Evolutionary conservation across 1,140 invertebrate species (phyloP).

Genomic region (Brachystomella parvula): DNA sequence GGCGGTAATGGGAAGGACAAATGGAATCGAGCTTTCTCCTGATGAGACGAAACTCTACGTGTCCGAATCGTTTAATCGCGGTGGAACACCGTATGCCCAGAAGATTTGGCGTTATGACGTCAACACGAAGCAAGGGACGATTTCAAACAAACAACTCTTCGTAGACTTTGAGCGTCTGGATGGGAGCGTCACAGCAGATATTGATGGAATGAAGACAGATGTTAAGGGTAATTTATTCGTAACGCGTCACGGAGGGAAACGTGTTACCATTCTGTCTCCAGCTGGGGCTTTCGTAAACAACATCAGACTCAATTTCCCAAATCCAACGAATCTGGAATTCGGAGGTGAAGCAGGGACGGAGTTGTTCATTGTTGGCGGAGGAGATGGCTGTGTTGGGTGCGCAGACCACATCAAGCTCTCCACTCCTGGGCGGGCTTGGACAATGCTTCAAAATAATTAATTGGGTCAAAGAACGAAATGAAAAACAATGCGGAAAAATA

Average conservation of each 20-base stretch:
- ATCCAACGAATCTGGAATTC: slow-evolving; percentile 29
- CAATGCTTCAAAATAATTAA: slow-evolving; percentile 17
- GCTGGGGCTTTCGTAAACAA: slow-evolving; percentile 13
- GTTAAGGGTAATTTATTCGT: slow-evolving; percentile 19
- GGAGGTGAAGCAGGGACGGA: slow-evolving; percentile 20
- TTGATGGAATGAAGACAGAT: slow-evolving; percentile 29
- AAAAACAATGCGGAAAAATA: too few relatives aligned
- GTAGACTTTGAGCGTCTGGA: slow-evolving; percentile 23
- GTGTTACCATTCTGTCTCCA: slow-evolving; percentile 17
- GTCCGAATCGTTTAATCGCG: slow-evolving; percentile 23
- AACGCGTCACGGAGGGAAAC: slow-evolving; percentile 20
- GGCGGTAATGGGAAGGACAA: slow-evolving; percentile 23
- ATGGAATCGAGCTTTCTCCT: slow-evolving; percentile 28
- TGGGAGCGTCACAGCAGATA: slow-evolving; percentile 1
- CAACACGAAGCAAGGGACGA: slow-evolving; percentile 11
- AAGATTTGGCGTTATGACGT: slow-evolving; percentile 25
- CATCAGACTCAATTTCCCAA: slow-evolving; percentile 21
- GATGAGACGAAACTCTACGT: slow-evolving; percentile 23
- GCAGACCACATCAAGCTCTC: slow-evolving; percentile 17
- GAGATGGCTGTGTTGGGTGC: slow-evolving; percentile 20
- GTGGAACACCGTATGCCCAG: slow-evolving; percentile 19
- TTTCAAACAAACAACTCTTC: slow-evolving; percentile 17
- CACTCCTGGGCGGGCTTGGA: slow-evolving; percentile 20
- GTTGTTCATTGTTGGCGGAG: slow-evolving; percentile 21
- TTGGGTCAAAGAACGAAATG: too few relatives aligned